Evolutionary conservation across 2,113 vertebrate genomes (phyloP).

Genomic region (Corydoras sp.): DNA sequence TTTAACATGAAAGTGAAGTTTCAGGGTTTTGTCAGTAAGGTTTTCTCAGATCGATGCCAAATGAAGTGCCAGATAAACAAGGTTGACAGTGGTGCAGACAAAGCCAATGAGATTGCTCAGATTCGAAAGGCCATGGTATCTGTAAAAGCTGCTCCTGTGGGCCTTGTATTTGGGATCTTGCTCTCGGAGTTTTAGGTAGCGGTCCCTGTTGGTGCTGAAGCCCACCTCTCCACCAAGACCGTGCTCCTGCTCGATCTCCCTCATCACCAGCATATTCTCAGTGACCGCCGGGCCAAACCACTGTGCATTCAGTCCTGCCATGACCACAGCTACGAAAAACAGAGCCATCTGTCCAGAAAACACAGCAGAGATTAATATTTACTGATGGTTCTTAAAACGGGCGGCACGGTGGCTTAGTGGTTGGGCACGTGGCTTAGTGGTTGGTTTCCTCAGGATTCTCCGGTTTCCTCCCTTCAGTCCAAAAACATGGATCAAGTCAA

Average conservation of each 20-base stretch:
- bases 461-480: too few species aligned
- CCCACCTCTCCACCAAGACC: conserved; percentile 71
- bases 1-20: too few species aligned
- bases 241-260: conserved; percentile 72
- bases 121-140: conserved; percentile 75
- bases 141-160: conserved; percentile 61
- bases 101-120: conserved; percentile 76
- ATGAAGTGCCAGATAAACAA: conserved; percentile 69
- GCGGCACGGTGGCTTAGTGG: too few species aligned
- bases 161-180: conserved; percentile 77
- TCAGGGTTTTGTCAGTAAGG: too few species aligned
- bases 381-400: too few species aligned
- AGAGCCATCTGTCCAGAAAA: conserved; percentile 64
- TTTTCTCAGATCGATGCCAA: conserved; percentile 48
- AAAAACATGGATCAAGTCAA: too few species aligned
- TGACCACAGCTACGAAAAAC: conserved; percentile 63
- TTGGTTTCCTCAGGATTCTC: too few species aligned
- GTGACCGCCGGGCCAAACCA: conserved; percentile 72
- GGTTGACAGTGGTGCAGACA: conserved; percentile 69
- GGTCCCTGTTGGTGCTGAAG: conserved; percentile 59
- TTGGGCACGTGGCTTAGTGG: too few species aligned
- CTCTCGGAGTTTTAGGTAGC: conserved; percentile 70
- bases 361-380: background rate
- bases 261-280: conserved; percentile 68
- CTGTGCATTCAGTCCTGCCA: conserved; percentile 64